Percentiles rank a stretch among this genome's conserved stretches.
These are phyloP conservation scores for Drosophila birchii DNA, from an alignment of 2,888 invertebrate genomes.

Conservation along the genomic window DNA sequence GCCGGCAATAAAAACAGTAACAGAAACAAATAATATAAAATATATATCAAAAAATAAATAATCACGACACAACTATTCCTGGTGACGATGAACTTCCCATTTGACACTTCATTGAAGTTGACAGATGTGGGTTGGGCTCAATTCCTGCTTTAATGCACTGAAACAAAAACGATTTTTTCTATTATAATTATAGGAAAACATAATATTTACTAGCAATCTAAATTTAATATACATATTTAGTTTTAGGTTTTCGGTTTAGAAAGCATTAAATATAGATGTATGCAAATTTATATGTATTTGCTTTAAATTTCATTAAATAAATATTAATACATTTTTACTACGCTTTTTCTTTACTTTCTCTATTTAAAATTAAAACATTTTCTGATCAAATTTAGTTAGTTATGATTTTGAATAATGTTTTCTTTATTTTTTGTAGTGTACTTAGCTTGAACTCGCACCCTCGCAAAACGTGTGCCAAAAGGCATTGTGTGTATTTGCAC, in stretches of 20 bases:
- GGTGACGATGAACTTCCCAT: constrained; percentile 80
- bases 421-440: constrained; percentile 51
- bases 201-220: background rate
- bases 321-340: background rate
- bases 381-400: background rate
- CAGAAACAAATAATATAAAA: constrained; percentile 60
- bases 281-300: no score
- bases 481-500: constrained; percentile 61
- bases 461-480: constrained; percentile 51
- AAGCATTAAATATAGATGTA: background rate
- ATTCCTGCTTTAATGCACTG: background rate
- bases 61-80: constrained; percentile 64
- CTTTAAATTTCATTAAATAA: background rate
- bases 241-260: background rate
- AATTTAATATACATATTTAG: background rate
- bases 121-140: constrained; percentile 80
- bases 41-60: constrained; percentile 40
- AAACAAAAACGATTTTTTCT: background rate
- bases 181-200: no score
- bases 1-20: constrained; percentile 74
- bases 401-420: background rate
- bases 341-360: background rate
- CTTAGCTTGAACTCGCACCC: constrained; percentile 54
- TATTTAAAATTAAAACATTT: background rate
- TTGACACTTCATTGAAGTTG: constrained; percentile 82